Base-by-base conservation (phyloP, 2,113 vertebrate genomes). In the Crotalus helleri region DNA sequence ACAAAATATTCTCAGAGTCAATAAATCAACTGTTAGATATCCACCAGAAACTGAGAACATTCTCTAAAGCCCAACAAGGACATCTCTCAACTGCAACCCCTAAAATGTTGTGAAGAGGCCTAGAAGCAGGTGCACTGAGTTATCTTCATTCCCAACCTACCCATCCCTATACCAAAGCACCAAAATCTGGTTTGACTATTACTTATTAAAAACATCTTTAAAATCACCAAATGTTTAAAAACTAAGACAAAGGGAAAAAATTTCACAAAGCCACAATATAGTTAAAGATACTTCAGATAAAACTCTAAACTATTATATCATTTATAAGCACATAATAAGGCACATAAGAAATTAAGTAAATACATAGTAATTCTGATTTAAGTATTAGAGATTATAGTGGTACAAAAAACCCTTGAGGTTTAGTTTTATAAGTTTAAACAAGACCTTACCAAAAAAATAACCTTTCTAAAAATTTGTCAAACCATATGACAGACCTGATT, bases 311-410 rank as follows among this genome's bases (percentile, higher is more conserved):
- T 98, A 97, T 92, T 94, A 4, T 97, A 97, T 97, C 95, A 97
- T 97, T 51, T 97, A 97, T 97, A 98, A 97, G 96, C 97, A 98
- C 95, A 96, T 97, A 98, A 97, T 98, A 99, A 98, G 98, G 98
- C 98, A 99, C 98, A 94, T 98, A 98, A 98, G 96, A 98, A 98
- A 98, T 97, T 93, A 98, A 97, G 97, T 97, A 98, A 98, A 97
- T 98, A 98, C 96, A 98, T 95, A 98, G 96, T 97, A 98, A 98
- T 98, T 98, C 96, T 97, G 97, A 98, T 95, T 96, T 96, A 97
- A 96, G 96, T 97, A 97, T 97, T 98, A 98, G 95, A 97, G 95
- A 97, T 97, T 95, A 97, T 88, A 98, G 97, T 98, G 97, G 97
- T 98, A 98, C 96, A 98, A 98, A 98, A 98, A 96, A 91, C 95